Evolutionary conservation across 2,888 invertebrate species (phyloP).

Genomic region (Pseudococcus viburni): DNA sequence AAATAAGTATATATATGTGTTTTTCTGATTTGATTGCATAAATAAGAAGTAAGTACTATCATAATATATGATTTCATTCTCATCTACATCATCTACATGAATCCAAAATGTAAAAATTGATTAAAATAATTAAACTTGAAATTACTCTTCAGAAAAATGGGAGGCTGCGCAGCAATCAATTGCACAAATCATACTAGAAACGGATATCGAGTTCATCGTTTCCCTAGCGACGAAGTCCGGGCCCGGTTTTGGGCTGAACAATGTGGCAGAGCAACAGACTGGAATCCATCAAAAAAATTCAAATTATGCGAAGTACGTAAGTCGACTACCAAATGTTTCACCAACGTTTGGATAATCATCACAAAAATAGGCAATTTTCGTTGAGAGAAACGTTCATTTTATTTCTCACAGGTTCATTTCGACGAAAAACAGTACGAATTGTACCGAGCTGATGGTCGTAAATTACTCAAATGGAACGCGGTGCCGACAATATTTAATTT

Average conservation of each 20-base stretch:
- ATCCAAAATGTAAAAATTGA: too few relatives aligned
- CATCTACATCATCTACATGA: too few relatives aligned
- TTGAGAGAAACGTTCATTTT: background rate
- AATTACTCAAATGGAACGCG: constrained; percentile 19
- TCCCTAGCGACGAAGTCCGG: background rate
- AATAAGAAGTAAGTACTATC: too few relatives aligned
- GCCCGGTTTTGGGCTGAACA: background rate
- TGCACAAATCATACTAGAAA: background rate
- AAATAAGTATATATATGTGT: too few relatives aligned
- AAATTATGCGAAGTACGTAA: background rate
- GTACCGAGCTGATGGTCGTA: constrained; percentile 8
- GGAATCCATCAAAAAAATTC: background rate
- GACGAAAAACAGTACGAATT: background rate
- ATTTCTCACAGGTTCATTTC: background rate
- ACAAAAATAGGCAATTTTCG: background rate
- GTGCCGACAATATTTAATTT: background rate
- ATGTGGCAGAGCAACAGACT: background rate
- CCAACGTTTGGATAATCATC: background rate
- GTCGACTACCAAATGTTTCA: background rate
- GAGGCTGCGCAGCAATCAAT: background rate
- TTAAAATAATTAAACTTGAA: too few relatives aligned
- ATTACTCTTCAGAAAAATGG: background rate
- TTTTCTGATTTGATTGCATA: too few relatives aligned
- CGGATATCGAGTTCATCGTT: background rate
- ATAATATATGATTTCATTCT: too few relatives aligned